A percentile compares a stretch with the other conserved stretches of the same genome.
Evolutionary conservation across 2,113 vertebrate species (phyloP).

Genomic region (Amazona guildingii): DNA sequence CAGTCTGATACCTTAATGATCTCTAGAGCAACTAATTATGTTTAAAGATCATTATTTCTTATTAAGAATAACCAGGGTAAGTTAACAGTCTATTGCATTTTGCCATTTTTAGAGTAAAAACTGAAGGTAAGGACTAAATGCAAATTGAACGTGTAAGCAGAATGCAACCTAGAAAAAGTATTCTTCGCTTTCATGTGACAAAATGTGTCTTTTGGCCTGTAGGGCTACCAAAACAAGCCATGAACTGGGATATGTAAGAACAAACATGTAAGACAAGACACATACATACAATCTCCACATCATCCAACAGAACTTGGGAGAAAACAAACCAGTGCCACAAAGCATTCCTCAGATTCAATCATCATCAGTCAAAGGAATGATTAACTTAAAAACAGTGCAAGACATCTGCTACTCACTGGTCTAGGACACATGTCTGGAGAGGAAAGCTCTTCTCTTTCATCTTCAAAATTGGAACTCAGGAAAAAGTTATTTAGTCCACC

Average conservation of each 20-base stretch:
- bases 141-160: not conserved
- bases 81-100: not conserved
- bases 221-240: not conserved
- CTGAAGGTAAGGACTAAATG: not conserved
- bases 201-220: not conserved
- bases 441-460: constrained; percentile 88
- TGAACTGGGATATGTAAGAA: not conserved
- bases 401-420: constrained; percentile 81
- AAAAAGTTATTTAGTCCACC: constrained; percentile 73
- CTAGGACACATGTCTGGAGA: constrained; percentile 90
- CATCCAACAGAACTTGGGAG: not conserved
- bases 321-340: not conserved
- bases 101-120: not conserved
- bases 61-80: not conserved
- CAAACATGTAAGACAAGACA: not conserved
- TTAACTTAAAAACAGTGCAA: not conserved
- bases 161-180: not conserved
- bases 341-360: not conserved
- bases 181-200: not conserved
- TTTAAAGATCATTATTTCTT: constrained; percentile 14
- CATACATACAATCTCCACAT: not conserved
- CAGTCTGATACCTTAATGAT: not conserved
- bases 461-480: constrained; percentile 72
- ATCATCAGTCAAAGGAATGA: not conserved
- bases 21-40: constrained; percentile 19